These are phyloP conservation scores for Lepisosteus oculatus DNA, from an alignment of 2,113 vertebrate species.

Conservation along the genomic window DNA sequence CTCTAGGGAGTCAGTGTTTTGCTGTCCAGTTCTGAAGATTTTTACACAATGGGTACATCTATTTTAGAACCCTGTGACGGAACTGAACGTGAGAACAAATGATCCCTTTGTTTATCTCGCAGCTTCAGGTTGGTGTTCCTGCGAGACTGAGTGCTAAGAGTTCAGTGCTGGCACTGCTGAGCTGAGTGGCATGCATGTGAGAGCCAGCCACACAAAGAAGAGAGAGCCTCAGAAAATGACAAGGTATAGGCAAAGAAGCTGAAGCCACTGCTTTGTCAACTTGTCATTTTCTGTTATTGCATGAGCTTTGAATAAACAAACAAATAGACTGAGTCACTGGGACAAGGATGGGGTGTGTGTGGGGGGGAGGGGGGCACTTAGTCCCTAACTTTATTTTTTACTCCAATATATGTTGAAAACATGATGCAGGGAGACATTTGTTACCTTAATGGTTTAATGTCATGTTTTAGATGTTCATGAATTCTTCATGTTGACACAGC, in stretches of 20 bases:
- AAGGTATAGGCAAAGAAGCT: background rate
- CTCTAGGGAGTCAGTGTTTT: background rate
- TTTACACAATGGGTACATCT: background rate
- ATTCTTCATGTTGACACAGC: background rate
- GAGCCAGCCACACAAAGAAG: background rate
- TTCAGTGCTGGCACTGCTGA: background rate
- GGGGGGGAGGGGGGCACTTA: background rate
- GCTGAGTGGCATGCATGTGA: background rate
- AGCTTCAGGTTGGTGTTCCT: background rate
- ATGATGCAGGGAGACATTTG: slow-evolving; percentile 10
- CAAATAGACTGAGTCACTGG: slow-evolving; percentile 6
- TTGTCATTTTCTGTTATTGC: background rate
- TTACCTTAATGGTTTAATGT: slow-evolving; percentile 7
- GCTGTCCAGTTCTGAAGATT: background rate
- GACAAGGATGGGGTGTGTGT: background rate
- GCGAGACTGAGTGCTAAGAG: background rate
- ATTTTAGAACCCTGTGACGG: background rate
- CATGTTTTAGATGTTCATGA: slow-evolving; percentile 6
- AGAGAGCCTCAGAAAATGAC: background rate
- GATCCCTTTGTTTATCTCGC: background rate
- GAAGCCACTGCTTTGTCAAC: background rate
- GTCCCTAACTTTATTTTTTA: background rate
- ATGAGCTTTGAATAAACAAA: slow-evolving; percentile 4
- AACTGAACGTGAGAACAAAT: background rate
- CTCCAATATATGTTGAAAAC: slow-evolving; percentile 4